Evolutionary conservation across 2,113 vertebrate species (phyloP).

Genomic region (Pteruthius melanotis): DNA sequence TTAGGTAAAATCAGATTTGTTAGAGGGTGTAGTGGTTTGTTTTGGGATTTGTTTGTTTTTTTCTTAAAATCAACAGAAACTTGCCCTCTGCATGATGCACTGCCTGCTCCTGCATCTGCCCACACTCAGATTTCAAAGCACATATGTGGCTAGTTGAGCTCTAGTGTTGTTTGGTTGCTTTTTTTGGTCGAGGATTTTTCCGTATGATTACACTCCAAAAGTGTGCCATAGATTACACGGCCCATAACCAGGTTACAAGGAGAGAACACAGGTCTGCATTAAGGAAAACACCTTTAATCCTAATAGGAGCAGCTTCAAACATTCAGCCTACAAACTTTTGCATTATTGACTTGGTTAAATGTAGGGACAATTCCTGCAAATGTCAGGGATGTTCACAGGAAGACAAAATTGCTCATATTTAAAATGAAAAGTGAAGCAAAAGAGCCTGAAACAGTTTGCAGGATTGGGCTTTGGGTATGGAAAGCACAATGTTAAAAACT

Average conservation of each 20-base stretch:
- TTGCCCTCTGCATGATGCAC: not conserved
- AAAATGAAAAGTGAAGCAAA: not conserved
- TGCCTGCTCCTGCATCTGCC: not conserved
- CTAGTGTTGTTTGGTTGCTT: not conserved
- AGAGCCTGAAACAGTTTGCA: not conserved
- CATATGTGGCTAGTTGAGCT: slow-evolving; percentile 13
- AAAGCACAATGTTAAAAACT: not conserved
- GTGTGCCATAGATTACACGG: slow-evolving; percentile 28
- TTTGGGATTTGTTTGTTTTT: not conserved
- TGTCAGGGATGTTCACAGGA: not conserved
- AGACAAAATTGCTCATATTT: not conserved
- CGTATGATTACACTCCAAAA: not conserved
- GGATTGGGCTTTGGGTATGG: not conserved
- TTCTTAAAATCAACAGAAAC: not conserved
- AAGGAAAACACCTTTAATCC: not conserved
- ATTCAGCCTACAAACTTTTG: not conserved
- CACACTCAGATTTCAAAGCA: not conserved
- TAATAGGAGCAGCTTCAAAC: not conserved
- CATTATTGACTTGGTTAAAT: not conserved
- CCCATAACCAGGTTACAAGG: slow-evolving; percentile 16
- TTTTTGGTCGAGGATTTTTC: slow-evolving; percentile 6
- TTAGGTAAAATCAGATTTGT: not conserved
- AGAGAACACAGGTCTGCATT: not conserved
- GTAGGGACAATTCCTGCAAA: not conserved
- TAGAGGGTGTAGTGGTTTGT: not conserved